Evolutionary conservation across 2,797 vertebrate species (phyloP).

Genomic region (Ambastaia sidthimunki): DNA sequence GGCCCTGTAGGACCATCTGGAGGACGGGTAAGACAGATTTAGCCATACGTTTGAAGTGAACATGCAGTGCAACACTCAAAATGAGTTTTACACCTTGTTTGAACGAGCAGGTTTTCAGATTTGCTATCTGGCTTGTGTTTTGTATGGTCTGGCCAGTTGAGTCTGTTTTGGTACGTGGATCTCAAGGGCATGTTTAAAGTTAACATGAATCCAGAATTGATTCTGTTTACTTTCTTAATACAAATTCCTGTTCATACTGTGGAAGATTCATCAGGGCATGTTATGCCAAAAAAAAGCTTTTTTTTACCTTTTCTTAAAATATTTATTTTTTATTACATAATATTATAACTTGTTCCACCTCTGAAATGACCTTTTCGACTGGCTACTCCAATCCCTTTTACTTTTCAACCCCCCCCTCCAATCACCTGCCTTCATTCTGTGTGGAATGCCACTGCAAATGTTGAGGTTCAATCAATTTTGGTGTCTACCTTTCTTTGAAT

Average conservation of each 20-base stretch:
- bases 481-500: neutral
- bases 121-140: slow-evolving; percentile 17
- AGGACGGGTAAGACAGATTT: slow-evolving; percentile 83
- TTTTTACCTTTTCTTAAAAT: neutral
- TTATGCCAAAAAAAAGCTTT: neutral
- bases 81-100: slow-evolving; percentile 30
- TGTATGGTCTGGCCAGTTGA: slow-evolving; percentile 24
- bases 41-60: neutral
- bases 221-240: neutral
- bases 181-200: slow-evolving; percentile 42
- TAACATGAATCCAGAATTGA: neutral
- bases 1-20: slow-evolving; percentile 90
- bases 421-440: neutral
- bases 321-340: too few species aligned
- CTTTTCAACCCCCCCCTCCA: neutral
- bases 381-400: neutral
- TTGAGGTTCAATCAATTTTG: neutral
- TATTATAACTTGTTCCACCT: too few species aligned
- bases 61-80: neutral
- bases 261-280: neutral
- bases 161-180: slow-evolving; percentile 2
- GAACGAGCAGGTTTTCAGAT: slow-evolving; percentile 31
- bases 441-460: neutral
- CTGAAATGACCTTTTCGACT: too few species aligned
- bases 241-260: neutral